A percentile compares a stretch with the other conserved stretches of the same genome.
phyloP scores from a whole-genome alignment of 2,113 vertebrate species.

The Colistium nudipinnis region DNA sequence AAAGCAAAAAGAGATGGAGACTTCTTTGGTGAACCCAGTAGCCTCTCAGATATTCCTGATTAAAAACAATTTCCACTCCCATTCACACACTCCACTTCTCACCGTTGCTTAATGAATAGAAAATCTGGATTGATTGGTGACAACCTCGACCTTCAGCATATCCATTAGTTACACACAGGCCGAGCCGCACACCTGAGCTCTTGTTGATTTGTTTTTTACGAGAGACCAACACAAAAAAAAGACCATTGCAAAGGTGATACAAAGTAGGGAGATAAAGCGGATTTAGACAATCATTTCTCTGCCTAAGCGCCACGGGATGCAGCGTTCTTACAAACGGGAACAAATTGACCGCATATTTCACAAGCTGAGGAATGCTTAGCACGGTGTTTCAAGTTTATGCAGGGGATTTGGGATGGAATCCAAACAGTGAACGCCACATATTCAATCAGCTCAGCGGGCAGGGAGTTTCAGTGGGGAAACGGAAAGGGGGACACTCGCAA shows the following conservation, averaged over 20 bases:
- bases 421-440: conserved; percentile 63
- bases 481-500: neutral
- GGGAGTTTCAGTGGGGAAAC: conserved; percentile 2
- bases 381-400: conserved; percentile 52
- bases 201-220: conserved; percentile 47
- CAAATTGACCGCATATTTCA: conserved; percentile 60
- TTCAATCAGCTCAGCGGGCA: conserved; percentile 64
- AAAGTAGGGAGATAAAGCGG: conserved; percentile 60
- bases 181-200: conserved; percentile 47
- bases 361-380: conserved; percentile 61
- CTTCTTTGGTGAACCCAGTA: conserved; percentile 29
- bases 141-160: conserved; percentile 46
- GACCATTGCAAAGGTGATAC: conserved; percentile 57
- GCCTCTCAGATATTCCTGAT: conserved; percentile 58
- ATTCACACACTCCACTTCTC: conserved; percentile 57
- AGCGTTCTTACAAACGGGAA: conserved; percentile 47
- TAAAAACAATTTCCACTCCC: conserved; percentile 54
- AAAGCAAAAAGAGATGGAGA: conserved; percentile 17
- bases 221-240: neutral
- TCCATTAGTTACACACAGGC: conserved; percentile 31
- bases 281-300: conserved; percentile 55
- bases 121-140: conserved; percentile 57
- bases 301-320: conserved; percentile 19
- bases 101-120: conserved; percentile 62
- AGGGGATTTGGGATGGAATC: conserved; percentile 62